Percentiles rank a stretch among this genome's conserved stretches.
Evolutionary conservation across 1,140 invertebrate genomes (phyloP).

Genomic region (Batillaria attramentaria): DNA sequence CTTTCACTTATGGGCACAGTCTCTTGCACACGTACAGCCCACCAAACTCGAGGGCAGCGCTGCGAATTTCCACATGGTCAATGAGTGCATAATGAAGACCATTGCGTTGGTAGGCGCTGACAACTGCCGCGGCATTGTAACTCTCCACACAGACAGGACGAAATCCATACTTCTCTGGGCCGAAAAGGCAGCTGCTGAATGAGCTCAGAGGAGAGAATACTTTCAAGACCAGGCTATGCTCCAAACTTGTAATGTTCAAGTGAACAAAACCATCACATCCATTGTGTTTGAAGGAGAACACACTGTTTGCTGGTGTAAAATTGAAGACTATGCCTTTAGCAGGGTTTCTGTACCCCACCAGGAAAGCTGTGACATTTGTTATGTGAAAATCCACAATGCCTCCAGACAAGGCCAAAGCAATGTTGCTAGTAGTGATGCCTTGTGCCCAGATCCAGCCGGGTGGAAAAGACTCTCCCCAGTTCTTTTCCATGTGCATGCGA

Average conservation of each 20-base stretch:
- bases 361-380: constrained; percentile 43
- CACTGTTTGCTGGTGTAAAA: constrained; percentile 51
- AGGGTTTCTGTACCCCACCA: constrained; percentile 57
- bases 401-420: constrained; percentile 50
- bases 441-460: constrained; percentile 58
- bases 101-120: constrained; percentile 38
- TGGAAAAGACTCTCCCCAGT: constrained; percentile 62
- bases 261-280: constrained; percentile 50
- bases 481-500: constrained; percentile 59
- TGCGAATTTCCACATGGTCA: constrained; percentile 45
- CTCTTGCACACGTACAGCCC: constrained; percentile 50
- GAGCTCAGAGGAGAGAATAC: constrained; percentile 21
- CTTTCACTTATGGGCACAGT: neutral
- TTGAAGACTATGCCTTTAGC: constrained; percentile 42
- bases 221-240: constrained; percentile 38
- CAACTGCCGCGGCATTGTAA: constrained; percentile 47
- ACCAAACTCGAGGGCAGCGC: constrained; percentile 58
- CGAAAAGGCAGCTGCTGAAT: constrained; percentile 54
- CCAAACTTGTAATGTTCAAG: constrained; percentile 38
- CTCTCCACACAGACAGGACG: constrained; percentile 51
- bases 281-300: constrained; percentile 33
- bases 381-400: constrained; percentile 47
- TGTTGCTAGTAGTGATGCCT: constrained; percentile 40
- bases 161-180: constrained; percentile 53
- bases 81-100: constrained; percentile 24